Base-by-base conservation (phyloP, 2,888 invertebrate species). In the Laspeyria flexula region DNA sequence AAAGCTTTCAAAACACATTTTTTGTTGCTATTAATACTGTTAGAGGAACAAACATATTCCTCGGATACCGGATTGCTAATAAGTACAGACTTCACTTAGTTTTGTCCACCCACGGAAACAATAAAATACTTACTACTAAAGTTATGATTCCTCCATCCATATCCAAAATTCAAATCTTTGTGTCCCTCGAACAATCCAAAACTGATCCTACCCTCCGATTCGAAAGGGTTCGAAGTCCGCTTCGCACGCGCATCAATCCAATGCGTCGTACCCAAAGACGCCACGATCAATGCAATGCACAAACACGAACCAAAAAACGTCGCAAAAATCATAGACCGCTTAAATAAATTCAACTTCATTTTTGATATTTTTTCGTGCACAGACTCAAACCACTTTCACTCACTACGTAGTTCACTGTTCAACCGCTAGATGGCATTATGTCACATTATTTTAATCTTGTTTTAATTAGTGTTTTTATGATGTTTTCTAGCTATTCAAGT, bases 141-240 rank as follows among this genome's bases (percentile, higher is more conserved):
- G 55, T 96, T 94, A 75, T 95, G 94, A 44, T 93, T 93, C 74
- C 98, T 94, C 93, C 95, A 94, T 3, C 98, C 98, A 73, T 97
- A 96, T 1, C 96, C 96, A 1, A 73, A 63, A 81, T 97, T 96
- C 27, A 98, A 85, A 66, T 95, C 95, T 81, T 97, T 97, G 59
- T 95, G 95, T 0, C 98, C 98, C 72, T 96, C 95, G 76, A 98
- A 97, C 6, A 99, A 93, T 0, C 98, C 98, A 78, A 98, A 97
- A 77, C 95, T 94, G 53, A 97, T 94, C 62, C 94, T 93, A 0
- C 97, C 97, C 43, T 95, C 95, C 34, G 96, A 95, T 50, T 94
- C 94, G 40, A 93, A 83, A 0, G 95, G 94, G 73, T 95, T 95
- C 5, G 94, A 93, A 0, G 94, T 93, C 64, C 96, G 85, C 65